Evolutionary conservation across 1,140 invertebrate genomes (phyloP).

Genomic region (Philaenus spumarius): DNA sequence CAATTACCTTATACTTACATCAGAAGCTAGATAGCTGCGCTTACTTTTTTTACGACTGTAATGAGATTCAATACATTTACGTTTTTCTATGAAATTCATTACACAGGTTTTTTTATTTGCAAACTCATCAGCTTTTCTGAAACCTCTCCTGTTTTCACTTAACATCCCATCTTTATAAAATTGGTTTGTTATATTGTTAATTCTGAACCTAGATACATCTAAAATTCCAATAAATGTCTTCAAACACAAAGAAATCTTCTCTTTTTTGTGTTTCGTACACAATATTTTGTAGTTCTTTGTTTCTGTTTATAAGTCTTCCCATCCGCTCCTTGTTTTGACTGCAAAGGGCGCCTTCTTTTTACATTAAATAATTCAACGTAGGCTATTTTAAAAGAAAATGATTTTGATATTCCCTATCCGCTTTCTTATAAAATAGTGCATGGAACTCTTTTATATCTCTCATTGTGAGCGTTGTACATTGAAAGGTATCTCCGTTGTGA

Average conservation of each 20-base stretch:
- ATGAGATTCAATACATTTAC: conserved; percentile 2
- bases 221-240: conserved; percentile 6
- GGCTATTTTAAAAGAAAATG: conserved; percentile 11
- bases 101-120: conserved; percentile 7
- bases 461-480: conserved; percentile 1
- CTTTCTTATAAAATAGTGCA: too few relatives aligned
- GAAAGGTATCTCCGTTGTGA: neutral
- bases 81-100: conserved; percentile 3
- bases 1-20: conserved; percentile 7
- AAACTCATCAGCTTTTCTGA: too few relatives aligned
- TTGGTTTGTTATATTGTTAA: too few relatives aligned
- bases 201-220: conserved; percentile 1
- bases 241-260: too few relatives aligned
- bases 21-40: neutral
- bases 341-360: neutral
- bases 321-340: conserved; percentile 1
- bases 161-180: neutral
- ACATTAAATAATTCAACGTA: conserved; percentile 2
- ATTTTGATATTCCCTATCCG: too few relatives aligned
- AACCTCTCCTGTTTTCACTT: conserved; percentile 9
- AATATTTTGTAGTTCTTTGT: conserved; percentile 5
- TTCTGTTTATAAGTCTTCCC: neutral
- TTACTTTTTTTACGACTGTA: neutral
- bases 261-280: neutral
- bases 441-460: conserved; percentile 6